Base-by-base conservation (phyloP, 1,140 invertebrate species). In the Linepithema humile region DNA sequence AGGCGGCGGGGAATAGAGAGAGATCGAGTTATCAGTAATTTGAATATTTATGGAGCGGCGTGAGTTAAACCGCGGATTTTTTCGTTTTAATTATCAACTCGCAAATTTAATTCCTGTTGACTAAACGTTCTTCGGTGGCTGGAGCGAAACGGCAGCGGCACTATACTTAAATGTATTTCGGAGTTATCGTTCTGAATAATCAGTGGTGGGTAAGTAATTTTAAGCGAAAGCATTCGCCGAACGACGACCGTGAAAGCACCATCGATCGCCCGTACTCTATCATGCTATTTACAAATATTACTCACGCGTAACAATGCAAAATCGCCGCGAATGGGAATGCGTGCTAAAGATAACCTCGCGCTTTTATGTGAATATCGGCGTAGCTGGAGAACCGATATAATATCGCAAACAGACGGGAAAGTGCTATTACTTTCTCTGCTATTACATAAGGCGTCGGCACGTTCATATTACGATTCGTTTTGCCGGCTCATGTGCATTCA, bases 1-100 rank as follows among this genome's bases (percentile, higher is more conserved):
- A 84, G 32, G 55, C 26, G 20, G 1, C 62, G 59, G 38, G 55
- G 35, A 73, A 82, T n/a, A 67, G 32, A 62, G 40, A 62, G 40
- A 40, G 57, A 67, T 65, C 59, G 84, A 85, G 86, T 90, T 88
- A 85, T 90, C 87, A 87, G 83, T 87, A 60, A 88, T 84, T 72
- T 90, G 89, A 90, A 90, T 90, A 90, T 90, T 90, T 90, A 90
- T 90, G 67, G 78, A 88, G 70, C 80, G 55, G 53, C 77, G 72
- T 55, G 59, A 88, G 70, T 64, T 83, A 88, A n/a, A 48, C 15
- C 62, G 72, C 12, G 80, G 38, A 87, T 87, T 84, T 89, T 90
- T 89, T 87, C 77, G 67, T 59, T 90, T 88, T 88, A 88, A 90
- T 89, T 82, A 90, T 84, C 89, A 77, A 88, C 84, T 89, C 75